Percentiles rank a stretch among this genome's conserved stretches.
phyloP scores from a whole-genome alignment of 2,113 vertebrate genomes.

The Phoxinus phoxinus region DNA sequence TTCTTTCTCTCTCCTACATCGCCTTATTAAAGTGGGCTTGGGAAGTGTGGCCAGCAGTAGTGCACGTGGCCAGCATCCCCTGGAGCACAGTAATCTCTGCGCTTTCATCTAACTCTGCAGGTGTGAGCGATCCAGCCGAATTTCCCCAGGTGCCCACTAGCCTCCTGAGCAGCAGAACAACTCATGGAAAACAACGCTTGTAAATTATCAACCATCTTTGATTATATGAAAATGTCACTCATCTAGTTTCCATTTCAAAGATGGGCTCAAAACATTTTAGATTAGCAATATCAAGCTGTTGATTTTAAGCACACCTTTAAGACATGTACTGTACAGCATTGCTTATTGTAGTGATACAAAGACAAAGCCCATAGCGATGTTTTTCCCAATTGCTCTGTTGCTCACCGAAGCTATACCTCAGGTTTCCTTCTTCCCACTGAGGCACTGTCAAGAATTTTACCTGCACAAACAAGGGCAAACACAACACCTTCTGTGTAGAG shows the following conservation, averaged over 20 bases:
- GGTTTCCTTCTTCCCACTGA: slow-evolving; percentile 4
- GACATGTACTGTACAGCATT: not conserved
- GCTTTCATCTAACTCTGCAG: slow-evolving; percentile 42
- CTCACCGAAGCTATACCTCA: slow-evolving; percentile 10
- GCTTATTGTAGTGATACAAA: not conserved
- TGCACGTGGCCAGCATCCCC: slow-evolving; percentile 21
- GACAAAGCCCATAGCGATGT: slow-evolving; percentile 2
- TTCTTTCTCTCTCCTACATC: slow-evolving; percentile 2
- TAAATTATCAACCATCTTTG: not conserved
- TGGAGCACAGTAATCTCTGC: slow-evolving; percentile 24
- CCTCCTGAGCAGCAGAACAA: not conserved
- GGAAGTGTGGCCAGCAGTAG: slow-evolving; percentile 25
- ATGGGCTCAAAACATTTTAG: not conserved
- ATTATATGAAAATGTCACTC: slow-evolving; percentile 11
- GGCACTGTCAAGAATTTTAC: slow-evolving; percentile 31
- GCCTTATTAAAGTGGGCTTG: slow-evolving; percentile 26
- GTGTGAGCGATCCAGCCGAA: slow-evolving; percentile 23
- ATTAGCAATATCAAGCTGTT: not conserved
- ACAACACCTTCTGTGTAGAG: slow-evolving; percentile 42
- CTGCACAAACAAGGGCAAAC: slow-evolving; percentile 10
- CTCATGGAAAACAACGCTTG: not conserved
- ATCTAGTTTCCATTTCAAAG: slow-evolving; percentile 1
- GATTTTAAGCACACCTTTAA: not conserved
- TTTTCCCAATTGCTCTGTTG: slow-evolving; percentile 27
- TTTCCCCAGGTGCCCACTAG: slow-evolving; percentile 42